Base-by-base conservation (phyloP, 2,113 vertebrate species). In the Myrmophylax atrothorax region DNA sequence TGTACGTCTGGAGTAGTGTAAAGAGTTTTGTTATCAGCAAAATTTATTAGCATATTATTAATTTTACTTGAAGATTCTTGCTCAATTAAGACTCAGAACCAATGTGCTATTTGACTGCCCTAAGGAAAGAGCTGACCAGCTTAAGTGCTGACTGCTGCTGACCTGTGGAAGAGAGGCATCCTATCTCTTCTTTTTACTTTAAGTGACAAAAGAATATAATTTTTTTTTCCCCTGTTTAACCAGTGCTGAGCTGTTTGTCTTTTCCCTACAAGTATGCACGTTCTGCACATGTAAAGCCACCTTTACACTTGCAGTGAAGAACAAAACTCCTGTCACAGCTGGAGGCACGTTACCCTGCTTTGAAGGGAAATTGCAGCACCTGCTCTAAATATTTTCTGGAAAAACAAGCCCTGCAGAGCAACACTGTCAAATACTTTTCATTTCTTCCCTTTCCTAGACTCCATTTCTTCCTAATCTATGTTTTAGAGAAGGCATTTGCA, bases 121-220 rank as follows among this genome's bases (percentile, higher is more conserved):
- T 42, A 53, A 28, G 52, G 84, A 66, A 40, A 13, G 26, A 74
- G 47, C 52, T 2, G 0, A 26, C 38, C 56, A 63, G 64, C 84
- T 81, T 28, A 56, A 25, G 23, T 70, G 49, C 47, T 50, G 2
- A 19, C 28, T 66, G 44, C 55, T 74, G 47, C n/a, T 77, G 9
- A 38, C 47, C 35, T 8, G 1, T 1, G 8, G 47, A 3, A 10
- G 28, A 53, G 38, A n/a, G 14, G 3, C 7, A 42, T 10, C 15
- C 60, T 22, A 8, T 9, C 13, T 22, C 52, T 25, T 28, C 33
- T 49, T 66, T 28, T 29, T 25, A 40, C 9, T 56, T 38, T 9
- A n/a, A 68, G 49, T 60, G 20, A 38, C 20, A 42, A 40, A 86
- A 76, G 25, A 76, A 46, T 10, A 19, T 6, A 44, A 37, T 13